A percentile compares a stretch with the other conserved stretches of the same genome.
Conservation (phyloP, 2,797 vertebrate species). For the Rhinella marina region DNA sequence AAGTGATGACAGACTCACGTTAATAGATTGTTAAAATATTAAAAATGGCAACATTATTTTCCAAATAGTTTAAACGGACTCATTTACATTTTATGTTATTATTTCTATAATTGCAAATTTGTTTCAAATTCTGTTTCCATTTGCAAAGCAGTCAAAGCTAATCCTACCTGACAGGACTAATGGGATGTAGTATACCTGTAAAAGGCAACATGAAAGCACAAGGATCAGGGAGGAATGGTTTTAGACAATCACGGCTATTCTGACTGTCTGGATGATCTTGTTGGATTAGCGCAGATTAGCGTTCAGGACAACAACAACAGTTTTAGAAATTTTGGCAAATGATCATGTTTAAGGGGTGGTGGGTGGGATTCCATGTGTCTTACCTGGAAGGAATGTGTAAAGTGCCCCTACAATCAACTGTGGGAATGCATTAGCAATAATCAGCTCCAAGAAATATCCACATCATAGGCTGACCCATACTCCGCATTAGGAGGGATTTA, state of each 20-base stretch:
- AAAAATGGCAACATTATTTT: background rate
- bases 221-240: constrained; percentile 22
- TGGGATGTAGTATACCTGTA: constrained; percentile 38
- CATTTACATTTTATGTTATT: background rate
- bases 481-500: constrained; percentile 37
- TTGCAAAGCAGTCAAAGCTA: constrained; percentile 26
- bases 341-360: constrained; percentile 20
- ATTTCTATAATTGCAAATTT: constrained; percentile 39
- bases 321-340: constrained; percentile 30
- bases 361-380: constrained; percentile 32
- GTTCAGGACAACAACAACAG: constrained; percentile 38
- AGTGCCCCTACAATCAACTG: constrained; percentile 28
- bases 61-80: background rate
- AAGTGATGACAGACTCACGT: background rate
- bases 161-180: constrained; percentile 38
- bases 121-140: constrained; percentile 45
- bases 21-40: background rate
- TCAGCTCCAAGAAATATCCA: constrained; percentile 34
- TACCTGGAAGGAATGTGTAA: constrained; percentile 49
- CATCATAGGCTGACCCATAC: constrained; percentile 27
- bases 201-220: constrained; percentile 46
- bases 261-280: constrained; percentile 21
- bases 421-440: constrained; percentile 51
- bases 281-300: constrained; percentile 56
- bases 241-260: constrained; percentile 47